Evolutionary conservation across 2,888 invertebrate genomes (phyloP).

Genomic region (Xiphydria camelus): DNA sequence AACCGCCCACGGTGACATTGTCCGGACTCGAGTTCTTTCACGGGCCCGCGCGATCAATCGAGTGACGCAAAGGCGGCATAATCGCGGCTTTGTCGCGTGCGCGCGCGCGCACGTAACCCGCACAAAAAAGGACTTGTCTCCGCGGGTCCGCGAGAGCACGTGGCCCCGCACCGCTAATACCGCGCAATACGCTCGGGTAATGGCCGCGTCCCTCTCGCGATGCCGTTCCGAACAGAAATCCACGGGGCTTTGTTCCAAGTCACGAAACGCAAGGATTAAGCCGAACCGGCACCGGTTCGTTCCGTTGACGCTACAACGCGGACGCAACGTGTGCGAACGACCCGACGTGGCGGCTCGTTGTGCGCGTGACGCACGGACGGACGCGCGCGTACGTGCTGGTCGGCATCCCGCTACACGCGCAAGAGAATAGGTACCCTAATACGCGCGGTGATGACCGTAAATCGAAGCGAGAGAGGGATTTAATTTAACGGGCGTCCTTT

Average conservation of each 20-base stretch:
- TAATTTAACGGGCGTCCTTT: not conserved
- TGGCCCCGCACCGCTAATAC: constrained; percentile 8
- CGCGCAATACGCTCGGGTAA: constrained; percentile 38
- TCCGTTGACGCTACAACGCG: too few species aligned
- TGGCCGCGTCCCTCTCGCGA: constrained; percentile 56
- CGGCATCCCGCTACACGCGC: constrained; percentile 14
- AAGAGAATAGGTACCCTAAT: constrained; percentile 9
- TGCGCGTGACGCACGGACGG: constrained; percentile 21
- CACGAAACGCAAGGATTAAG: constrained; percentile 57
- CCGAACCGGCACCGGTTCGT: constrained; percentile 38
- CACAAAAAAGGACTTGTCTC: constrained; percentile 1
- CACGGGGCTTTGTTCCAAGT: constrained; percentile 56
- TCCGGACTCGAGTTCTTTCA: constrained; percentile 31
- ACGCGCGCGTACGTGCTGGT: constrained; percentile 11
- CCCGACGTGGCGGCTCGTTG: too few species aligned
- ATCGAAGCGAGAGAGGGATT: constrained; percentile 3
- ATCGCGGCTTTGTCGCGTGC: constrained; percentile 39
- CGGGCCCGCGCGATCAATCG: constrained; percentile 43
- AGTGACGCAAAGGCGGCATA: constrained; percentile 43
- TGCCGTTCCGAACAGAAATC: constrained; percentile 56
- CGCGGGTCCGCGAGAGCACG: constrained; percentile 13
- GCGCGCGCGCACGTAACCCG: constrained; percentile 3
- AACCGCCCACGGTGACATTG: constrained; percentile 55
- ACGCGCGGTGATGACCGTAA: constrained; percentile 14
- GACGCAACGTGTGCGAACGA: constrained; percentile 19